These are phyloP conservation scores for Morelia viridis DNA, from an alignment of 2,797 vertebrate species.

Conservation along the genomic window DNA sequence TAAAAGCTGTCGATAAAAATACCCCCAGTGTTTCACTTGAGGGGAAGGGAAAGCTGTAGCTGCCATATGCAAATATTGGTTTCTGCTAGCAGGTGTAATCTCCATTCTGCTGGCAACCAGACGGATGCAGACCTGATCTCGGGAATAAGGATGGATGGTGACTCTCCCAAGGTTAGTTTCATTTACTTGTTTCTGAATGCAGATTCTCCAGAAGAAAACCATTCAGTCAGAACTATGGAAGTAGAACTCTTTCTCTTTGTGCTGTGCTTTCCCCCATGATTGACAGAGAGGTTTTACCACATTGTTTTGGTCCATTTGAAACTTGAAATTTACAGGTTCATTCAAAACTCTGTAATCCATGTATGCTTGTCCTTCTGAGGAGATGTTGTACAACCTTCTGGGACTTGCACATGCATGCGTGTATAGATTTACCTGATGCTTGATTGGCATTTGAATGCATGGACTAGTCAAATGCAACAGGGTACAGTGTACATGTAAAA, in stretches of 20 bases:
- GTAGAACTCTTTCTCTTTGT: too few species aligned
- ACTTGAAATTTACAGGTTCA: too few species aligned
- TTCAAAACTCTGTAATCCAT: neutral
- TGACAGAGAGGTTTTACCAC: neutral
- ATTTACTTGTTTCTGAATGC: neutral
- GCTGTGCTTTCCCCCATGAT: neutral
- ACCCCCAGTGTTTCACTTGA: constrained; percentile 25
- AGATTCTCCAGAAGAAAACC: neutral
- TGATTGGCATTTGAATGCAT: neutral
- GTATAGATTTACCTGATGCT: neutral
- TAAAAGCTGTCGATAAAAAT: constrained; percentile 29
- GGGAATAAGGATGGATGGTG: constrained; percentile 65
- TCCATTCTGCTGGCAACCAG: constrained; percentile 46
- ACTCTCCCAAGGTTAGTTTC: constrained; percentile 76
- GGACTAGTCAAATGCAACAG: too few species aligned
- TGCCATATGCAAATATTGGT: constrained; percentile 51
- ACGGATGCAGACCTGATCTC: constrained; percentile 48
- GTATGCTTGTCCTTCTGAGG: neutral
- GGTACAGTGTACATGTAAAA: too few species aligned
- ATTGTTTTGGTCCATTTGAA: neutral
- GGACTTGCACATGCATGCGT: neutral
- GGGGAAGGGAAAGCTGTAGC: constrained; percentile 37
- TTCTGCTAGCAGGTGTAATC: constrained; percentile 70
- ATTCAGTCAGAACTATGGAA: neutral
- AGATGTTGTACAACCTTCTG: neutral